These are phyloP conservation scores for Sylvilagus bachmani DNA, from an alignment of 2,113 vertebrate genomes.

Conservation along the genomic window DNA sequence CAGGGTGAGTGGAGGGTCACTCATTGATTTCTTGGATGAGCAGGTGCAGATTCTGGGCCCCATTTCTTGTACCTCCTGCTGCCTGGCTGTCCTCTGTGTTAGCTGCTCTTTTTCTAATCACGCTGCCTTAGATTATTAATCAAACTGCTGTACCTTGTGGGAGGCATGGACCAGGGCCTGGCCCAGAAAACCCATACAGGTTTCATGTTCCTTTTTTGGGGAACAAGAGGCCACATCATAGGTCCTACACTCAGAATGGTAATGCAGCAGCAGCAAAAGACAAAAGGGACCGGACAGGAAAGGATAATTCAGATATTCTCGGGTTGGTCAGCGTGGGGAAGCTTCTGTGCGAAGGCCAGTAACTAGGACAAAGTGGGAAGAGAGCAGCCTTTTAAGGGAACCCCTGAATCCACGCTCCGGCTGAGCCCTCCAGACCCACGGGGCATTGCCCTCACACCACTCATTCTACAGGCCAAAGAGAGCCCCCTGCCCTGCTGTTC, in stretches of 20 bases:
- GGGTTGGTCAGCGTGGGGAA: background rate
- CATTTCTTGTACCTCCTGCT: background rate
- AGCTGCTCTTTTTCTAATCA: background rate
- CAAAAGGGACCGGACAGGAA: background rate
- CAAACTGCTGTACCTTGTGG: background rate
- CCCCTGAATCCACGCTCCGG: background rate
- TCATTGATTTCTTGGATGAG: rapidly evolving
- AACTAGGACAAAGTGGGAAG: background rate
- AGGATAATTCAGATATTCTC: background rate
- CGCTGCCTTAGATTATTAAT: background rate
- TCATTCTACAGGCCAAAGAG: background rate
- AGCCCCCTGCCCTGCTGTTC: slow-evolving; percentile 22
- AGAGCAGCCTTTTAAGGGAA: background rate
- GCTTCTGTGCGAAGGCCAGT: background rate
- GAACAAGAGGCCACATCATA: background rate
- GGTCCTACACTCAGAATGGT: background rate
- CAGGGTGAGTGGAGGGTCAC: background rate
- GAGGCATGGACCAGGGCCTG: background rate
- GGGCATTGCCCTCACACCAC: background rate
- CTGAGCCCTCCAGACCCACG: background rate
- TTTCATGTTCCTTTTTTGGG: background rate
- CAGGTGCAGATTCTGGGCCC: background rate
- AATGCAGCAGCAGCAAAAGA: background rate
- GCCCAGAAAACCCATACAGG: background rate
- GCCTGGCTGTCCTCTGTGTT: background rate